Base-by-base conservation (phyloP, 2,797 vertebrate genomes). In the Scomberomorus guttatus region DNA sequence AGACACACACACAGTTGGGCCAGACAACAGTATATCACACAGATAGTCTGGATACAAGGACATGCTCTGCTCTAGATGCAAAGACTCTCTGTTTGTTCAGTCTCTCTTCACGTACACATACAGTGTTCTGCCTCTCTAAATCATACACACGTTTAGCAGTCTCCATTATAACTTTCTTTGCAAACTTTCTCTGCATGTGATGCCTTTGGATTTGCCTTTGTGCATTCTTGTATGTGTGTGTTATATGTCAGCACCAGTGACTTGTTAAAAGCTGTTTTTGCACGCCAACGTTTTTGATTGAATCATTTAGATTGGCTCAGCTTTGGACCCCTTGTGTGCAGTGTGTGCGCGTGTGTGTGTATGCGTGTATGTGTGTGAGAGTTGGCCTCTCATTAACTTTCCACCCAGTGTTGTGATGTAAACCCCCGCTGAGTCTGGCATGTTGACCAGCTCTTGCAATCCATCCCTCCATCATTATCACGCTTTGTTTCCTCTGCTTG, bases 371-470 rank as follows among this genome's bases (percentile, higher is more conserved):
- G 57, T 42, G 76, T 59, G 70, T 12, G 56, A 24, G 59, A 54
- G 76, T 70, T 89, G 67, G 88, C 77, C 73, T 86, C 88, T 91
- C 87, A 86, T 93, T 93, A 91, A 87, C 90, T 86, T 80, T 86
- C 87, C 80, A 75, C 76, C 82, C 88, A 84, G 87, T 57, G 74
- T 81, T 90, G 90, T 89, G 89, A 90, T 90, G 88, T 81, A 75
- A 90, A 82, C 90, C 85, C 93, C 89, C 9, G 69, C 92, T 85
- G 93, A 87, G 92, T 90, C 79, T 87, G 87, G 88, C 90, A 84
- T 78, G 87, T 80, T 82, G 84, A 90, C 90, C 87, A 56, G 65
- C 61, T 85, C 88, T 83, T n/a, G 64, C 89, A 82, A 81, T 77
- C 73, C 27, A 74, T 82, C 72, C 77, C 79, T 86, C 51, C 75